Evolutionary conservation across 2,113 vertebrate species (phyloP), one percentile per base, ranked within the genome.

Genomic region (Rhynchopsitta pachyrhyncha): DNA sequence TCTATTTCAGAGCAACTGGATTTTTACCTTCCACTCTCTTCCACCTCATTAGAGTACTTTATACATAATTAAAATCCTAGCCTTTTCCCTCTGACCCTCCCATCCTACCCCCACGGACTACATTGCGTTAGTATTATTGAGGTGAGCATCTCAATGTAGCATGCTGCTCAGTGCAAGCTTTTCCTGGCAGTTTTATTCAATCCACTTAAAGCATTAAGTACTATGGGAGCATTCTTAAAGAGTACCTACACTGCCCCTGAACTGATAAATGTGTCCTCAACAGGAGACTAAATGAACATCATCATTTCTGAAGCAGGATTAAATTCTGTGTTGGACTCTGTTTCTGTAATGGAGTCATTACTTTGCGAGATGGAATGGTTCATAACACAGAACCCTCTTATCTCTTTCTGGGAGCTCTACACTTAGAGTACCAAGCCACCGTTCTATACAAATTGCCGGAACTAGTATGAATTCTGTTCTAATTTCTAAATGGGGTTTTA

Each of bases 221-320:
- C 49, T 1, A 0, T 37, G 24, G 37, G 31, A 91, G 20, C 1
- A 0, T 77, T 91, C 49, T 81, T 50, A 22, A 68, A 47, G 19
- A 64, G 16, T 17, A 42, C 31, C 12, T 22, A 7, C 20, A 12
- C 20, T 81, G 29, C 31, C 22, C 25, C 28, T 71, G 39, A 35
- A 35, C 25, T 69, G 35, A 35, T 50, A 31, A 44, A 31, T 31
- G 39, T 17, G 7, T 70, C 27, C 42, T 91, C 17, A 80, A 5
- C 23, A 42, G 71, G 35, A 69, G 5, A 18, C 37, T 66, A 33
- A 39, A 64, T 42, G 17, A 68, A 71, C 79, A 50, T 17, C 25
- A 5, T 42, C 0, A 31, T 39, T 92, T 77, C 44, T 91, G 83
- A 62, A 86, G 27, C 39, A 69, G 24, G 37, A 8, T 35, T 74